Base-by-base conservation (phyloP, 2,797 vertebrate genomes). In the Alectoris magna region DNA sequence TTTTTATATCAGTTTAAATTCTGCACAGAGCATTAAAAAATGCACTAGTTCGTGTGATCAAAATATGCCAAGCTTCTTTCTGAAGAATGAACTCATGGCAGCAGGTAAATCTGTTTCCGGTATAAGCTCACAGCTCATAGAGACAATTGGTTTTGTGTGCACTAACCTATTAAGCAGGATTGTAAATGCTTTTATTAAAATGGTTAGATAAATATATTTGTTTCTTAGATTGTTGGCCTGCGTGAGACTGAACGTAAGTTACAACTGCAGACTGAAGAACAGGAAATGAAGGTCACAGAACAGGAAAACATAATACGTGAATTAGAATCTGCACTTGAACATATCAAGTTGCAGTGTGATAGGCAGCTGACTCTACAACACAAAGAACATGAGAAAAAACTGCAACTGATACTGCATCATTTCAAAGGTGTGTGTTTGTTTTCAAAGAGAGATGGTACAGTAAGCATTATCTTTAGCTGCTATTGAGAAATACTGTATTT, bases 201-300 rank as follows among this genome's bases (percentile, higher is more conserved):
- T 15, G 3, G 3, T 56, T 85, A 79, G 27, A 48, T 66, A 55
- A 76, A 2, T 90, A 27, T 90, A 64, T 92, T 62, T 93, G 62
- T 96, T 95, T 94, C 41, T 56, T 95, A 99, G 99, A 98, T 99
- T 84, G 97, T 99, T 84, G 85, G 96, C 92, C 98, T 99, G 29
- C 97, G 98, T 88, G 98, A 99, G 94, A 87, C 93, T 12, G 97
- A 98, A 95, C 93, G 55, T 39, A 97, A 94, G 91, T 95, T 98
- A 87, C 97, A 97, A 81, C 93, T 99, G 91, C 97, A 95, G 46
- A 98, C 98, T 91, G 96, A 98, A 94, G 98, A 99, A 94, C 94
- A 98, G 68, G 95, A 98, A 88, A 98, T 99, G 96, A 98, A 98
- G 43, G 91, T 94, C 36, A 84, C 55, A 24, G 98, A 99, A 85